Evolutionary conservation across 1,140 invertebrate genomes (phyloP), one percentile per base, ranked within the genome.

Genomic region (Drosophila persimilis): DNA sequence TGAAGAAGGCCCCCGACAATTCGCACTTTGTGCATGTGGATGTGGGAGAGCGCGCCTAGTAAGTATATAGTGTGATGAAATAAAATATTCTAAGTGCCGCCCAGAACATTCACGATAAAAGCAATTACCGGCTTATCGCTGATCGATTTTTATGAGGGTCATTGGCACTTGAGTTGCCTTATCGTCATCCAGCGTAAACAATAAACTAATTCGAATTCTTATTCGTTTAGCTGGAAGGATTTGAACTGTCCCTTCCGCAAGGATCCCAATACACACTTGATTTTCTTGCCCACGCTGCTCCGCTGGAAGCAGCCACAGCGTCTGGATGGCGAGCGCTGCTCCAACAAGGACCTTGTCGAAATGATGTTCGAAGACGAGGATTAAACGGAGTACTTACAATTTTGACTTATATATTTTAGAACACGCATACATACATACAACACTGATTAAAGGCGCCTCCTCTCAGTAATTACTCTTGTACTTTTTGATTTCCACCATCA

Each of bases 401-500:
- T 26, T 60, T 58, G 29, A 51, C 48, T 57, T 67, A 51, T 47
- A 46, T 70, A 72, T 77, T 76, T 70, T 51, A 70, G 61, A 85
- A 61, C 57, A 61, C 57, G 77, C 26, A 57, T 43, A 67, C n/a
- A 70, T 20, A 39, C 9, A 70, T 20, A 39, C 9, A 43, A 41
- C 51, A 65, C 41, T 61, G 61, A 67, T 61, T 65, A 67, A 71
- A 77, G 39, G 55, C 66, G 45, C 35, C 35, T 11, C 9, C 43
- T 5, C 51, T 84, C 55, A 96, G 92, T 95, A 96, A 91, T 95
- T 97, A 78, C 94, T 98, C 94, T 97, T 99, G 92, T 99, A 99
- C 93, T 99, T 99, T 92, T 99, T 99, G 45, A 99, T 97, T 93
- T 99, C 98, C 2, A 99, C 97, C 97, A 99, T 99, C 61, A 99